A percentile compares a stretch with the other conserved stretches of the same genome.
These are phyloP conservation scores for Adelosebastes latens DNA, from an alignment of 2,797 vertebrate genomes.

Conservation along the genomic window DNA sequence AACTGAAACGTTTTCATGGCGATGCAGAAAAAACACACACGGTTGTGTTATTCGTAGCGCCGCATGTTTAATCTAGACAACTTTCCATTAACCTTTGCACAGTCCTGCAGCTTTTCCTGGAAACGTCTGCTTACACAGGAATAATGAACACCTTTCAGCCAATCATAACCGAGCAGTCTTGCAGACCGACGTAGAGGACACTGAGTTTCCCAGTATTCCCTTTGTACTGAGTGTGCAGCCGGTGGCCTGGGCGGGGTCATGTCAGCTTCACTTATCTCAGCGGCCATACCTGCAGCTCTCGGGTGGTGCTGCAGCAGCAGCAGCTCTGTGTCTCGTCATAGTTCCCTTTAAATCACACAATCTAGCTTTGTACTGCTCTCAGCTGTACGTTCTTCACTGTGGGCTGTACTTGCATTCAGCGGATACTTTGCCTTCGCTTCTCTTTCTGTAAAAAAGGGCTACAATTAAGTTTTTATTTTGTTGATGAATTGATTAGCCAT, in stretches of 20 bases:
- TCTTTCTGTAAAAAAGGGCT: neutral
- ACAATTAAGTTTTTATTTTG: too few species aligned
- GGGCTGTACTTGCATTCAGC: neutral
- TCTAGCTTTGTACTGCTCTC: conserved; percentile 11
- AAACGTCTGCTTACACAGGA: conserved; percentile 47
- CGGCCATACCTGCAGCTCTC: conserved; percentile 52
- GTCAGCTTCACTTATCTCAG: conserved; percentile 64
- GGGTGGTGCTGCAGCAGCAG: conserved; percentile 56
- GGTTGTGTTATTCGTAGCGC: conserved; percentile 5
- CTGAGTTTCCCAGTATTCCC: conserved; percentile 54
- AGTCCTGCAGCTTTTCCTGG: conserved; percentile 46
- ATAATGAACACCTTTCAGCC: conserved; percentile 23
- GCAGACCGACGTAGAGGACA: neutral
- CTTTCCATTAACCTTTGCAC: conserved; percentile 46
- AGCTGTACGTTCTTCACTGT: conserved; percentile 7
- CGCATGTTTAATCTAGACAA: conserved; percentile 36
- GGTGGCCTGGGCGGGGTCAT: conserved; percentile 53
- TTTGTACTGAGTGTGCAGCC: conserved; percentile 27
- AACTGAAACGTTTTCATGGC: conserved; percentile 9
- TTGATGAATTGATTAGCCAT: neutral
- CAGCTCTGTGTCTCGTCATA: conserved; percentile 4
- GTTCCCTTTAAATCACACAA: conserved; percentile 6
- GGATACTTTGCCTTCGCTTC: neutral
- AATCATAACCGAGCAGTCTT: conserved; percentile 16
- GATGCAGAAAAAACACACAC: conserved; percentile 16